These are phyloP conservation scores for Oligia fasciuncula DNA, from an alignment of 2,888 invertebrate species.

Conservation along the genomic window DNA sequence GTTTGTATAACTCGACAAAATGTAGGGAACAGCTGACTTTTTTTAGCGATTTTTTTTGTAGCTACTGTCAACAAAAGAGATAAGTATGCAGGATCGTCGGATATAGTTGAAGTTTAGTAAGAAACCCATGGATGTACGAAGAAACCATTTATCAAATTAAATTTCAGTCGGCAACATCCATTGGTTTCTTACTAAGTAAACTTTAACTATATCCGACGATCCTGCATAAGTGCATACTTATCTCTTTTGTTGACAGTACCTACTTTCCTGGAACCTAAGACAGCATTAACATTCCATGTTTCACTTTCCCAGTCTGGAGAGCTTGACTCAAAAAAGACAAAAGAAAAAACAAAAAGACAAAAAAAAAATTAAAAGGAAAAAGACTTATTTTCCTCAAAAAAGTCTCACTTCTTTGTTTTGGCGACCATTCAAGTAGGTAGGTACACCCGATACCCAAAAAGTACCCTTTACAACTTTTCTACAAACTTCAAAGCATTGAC, in stretches of 20 bases:
- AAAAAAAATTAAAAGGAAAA: not conserved
- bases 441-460: slow-evolving; percentile 47
- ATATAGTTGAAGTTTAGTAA: no score
- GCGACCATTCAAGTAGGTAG: slow-evolving; percentile 26
- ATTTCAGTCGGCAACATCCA: no score
- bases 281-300: not conserved
- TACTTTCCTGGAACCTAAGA: not conserved
- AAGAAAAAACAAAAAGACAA: not conserved
- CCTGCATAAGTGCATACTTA: no score
- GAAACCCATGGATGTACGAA: no score
- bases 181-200: no score
- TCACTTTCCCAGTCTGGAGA: not conserved
- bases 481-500: slow-evolving; percentile 64
- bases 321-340: not conserved
- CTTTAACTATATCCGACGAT: no score
- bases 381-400: slow-evolving; percentile 10
- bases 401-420: slow-evolving; percentile 26
- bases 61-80: no score
- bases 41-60: not conserved
- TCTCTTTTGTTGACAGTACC: no score
- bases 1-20: no score
- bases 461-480: slow-evolving; percentile 57
- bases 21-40: no score
- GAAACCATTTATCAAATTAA: no score
- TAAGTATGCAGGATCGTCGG: no score